Evolutionary conservation across 1,140 invertebrate species (phyloP).

Genomic region (Rhyzopertha dominica): DNA sequence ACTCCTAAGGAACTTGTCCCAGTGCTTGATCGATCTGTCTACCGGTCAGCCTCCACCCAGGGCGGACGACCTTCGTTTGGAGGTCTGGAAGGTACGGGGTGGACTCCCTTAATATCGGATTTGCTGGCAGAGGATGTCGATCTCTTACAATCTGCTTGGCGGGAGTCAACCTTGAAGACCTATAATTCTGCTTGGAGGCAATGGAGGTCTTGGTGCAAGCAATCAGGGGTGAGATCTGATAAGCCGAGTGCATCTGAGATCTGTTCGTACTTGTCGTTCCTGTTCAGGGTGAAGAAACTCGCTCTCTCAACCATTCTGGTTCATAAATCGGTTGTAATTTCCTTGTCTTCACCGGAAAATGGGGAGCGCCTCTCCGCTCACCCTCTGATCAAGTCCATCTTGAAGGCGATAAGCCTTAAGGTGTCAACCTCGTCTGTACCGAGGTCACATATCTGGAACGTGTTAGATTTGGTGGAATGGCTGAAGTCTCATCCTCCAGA

Average conservation of each 20-base stretch:
- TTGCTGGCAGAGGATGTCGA: neutral
- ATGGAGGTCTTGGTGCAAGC: neutral
- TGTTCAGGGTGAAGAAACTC: neutral
- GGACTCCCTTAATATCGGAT: neutral
- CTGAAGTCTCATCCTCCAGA: too few species aligned
- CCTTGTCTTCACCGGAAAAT: neutral
- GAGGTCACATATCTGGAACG: too few species aligned
- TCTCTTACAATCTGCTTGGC: neutral
- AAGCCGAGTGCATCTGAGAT: neutral
- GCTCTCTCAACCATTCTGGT: neutral
- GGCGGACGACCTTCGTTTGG: neutral
- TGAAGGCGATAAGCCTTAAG: neutral
- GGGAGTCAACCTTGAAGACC: conserved; percentile 1
- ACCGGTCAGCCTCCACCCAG: conserved; percentile 3
- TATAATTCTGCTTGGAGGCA: neutral
- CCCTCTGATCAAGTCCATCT: neutral
- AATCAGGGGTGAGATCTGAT: neutral
- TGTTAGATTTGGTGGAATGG: too few species aligned
- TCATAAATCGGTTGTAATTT: neutral
- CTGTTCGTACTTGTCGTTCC: neutral
- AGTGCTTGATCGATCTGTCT: conserved; percentile 3
- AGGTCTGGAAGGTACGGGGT: conserved; percentile 10
- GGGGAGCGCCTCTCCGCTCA: neutral
- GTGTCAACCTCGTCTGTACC: neutral
- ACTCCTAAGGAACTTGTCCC: conserved; percentile 19